A percentile compares a stretch with the other conserved stretches of the same genome.
Conservation (phyloP, 2,797 vertebrate species). For the Bufotes viridis region DNA sequence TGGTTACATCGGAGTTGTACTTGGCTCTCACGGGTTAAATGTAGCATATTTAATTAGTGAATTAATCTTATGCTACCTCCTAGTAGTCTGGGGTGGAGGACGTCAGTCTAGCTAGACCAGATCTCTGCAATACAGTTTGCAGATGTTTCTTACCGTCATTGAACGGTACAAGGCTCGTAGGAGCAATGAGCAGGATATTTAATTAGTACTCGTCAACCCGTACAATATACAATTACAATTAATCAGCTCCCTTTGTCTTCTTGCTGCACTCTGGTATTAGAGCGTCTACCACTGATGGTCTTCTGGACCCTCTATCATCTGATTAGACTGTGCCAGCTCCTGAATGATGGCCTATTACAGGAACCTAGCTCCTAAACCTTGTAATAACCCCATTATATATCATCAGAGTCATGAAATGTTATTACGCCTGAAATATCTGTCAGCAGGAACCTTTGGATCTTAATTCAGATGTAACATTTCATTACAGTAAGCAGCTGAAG, state of each 20-base stretch:
- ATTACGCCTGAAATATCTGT: not conserved
- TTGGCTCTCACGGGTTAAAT: not conserved
- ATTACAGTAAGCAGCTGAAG: not conserved
- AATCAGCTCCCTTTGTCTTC: not conserved
- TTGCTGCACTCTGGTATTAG: not conserved
- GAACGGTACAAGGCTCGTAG: not conserved
- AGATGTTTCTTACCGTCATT: not conserved
- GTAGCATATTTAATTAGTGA: not conserved
- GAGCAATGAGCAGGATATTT: not conserved
- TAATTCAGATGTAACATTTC: not conserved
- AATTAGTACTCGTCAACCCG: not conserved
- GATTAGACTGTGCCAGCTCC: conserved; percentile 3
- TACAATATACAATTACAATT: not conserved
- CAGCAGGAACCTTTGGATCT: not conserved
- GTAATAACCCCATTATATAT: conserved; percentile 1
- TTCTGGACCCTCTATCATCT: not conserved
- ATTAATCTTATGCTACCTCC: not conserved
- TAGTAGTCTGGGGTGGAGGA: not conserved
- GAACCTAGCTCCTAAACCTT: conserved; percentile 12
- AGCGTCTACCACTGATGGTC: not conserved
- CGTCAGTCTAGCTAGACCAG: not conserved
- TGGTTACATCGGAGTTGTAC: not conserved
- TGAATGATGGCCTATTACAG: not conserved
- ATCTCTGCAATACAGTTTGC: not conserved
- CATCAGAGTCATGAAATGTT: conserved; percentile 3